Conservation (phyloP, 2,888 invertebrate species). For the Microctonus aethiopoides region DNA sequence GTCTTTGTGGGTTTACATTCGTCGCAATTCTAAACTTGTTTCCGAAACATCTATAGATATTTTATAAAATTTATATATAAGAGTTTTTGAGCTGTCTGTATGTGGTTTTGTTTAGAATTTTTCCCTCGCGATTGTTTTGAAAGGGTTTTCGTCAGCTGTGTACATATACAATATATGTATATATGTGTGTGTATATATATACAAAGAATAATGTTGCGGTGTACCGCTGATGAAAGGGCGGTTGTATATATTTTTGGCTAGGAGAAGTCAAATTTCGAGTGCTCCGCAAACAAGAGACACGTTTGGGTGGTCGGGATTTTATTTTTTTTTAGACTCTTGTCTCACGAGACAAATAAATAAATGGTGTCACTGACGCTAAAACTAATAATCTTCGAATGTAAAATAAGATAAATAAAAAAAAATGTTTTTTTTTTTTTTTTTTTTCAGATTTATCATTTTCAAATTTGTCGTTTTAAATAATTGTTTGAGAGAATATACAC, state of each 20-base stretch:
- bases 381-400: not conserved
- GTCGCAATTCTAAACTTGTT: not conserved
- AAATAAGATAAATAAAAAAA: not conserved
- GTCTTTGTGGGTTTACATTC: slow-evolving; percentile 7
- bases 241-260: slow-evolving; percentile 54
- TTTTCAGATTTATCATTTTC: too few species aligned
- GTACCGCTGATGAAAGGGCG: slow-evolving; percentile 40
- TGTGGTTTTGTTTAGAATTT: not conserved
- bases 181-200: slow-evolving; percentile 28
- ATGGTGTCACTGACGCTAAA: not conserved
- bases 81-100: not conserved
- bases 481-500: too few species aligned
- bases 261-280: slow-evolving; percentile 60
- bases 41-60: not conserved
- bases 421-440: too few species aligned
- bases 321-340: not conserved
- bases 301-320: slow-evolving; percentile 27
- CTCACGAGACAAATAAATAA: not conserved
- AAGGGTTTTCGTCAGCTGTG: slow-evolving; percentile 53
- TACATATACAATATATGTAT: slow-evolving; percentile 41
- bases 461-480: too few species aligned
- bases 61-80: not conserved
- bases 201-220: slow-evolving; percentile 28
- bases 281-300: slow-evolving; percentile 52
- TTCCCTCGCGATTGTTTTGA: slow-evolving; percentile 48